Evolutionary conservation across 92 coral and sea anemone species (phyloP).

Genomic region (Desmophyllum pertusum): DNA sequence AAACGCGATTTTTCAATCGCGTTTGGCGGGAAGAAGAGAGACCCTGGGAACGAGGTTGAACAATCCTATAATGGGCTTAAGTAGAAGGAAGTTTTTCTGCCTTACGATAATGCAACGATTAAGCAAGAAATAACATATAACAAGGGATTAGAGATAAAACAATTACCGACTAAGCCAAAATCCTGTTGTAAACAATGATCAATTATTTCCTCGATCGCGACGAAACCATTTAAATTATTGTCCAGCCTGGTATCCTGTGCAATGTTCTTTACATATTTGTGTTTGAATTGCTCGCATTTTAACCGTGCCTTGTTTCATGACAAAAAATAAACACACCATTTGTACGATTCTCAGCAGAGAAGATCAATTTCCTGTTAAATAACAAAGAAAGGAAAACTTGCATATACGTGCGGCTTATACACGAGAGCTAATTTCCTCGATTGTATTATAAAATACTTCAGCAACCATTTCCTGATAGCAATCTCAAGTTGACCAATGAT

Average conservation of each 20-base stretch:
- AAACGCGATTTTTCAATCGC: no score
- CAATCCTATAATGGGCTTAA: no score
- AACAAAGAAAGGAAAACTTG: background rate
- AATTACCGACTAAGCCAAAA: background rate
- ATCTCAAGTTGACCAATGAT: background rate
- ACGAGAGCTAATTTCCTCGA: conserved; percentile 4
- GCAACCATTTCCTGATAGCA: conserved; percentile 10
- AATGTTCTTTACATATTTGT: background rate
- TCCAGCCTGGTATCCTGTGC: no score
- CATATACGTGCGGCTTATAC: conserved; percentile 10
- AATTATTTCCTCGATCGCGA: background rate
- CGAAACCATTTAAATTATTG: background rate
- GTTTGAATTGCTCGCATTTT: background rate
- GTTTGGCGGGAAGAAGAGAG: no score
- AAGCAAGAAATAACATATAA: background rate
- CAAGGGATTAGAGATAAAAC: background rate
- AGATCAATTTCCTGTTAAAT: background rate
- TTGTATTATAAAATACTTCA: background rate
- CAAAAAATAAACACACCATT: background rate
- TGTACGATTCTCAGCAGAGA: background rate
- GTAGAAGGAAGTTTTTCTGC: background rate
- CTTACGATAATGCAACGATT: background rate
- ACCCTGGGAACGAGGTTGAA: no score
- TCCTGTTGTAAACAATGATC: background rate
- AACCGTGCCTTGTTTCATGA: background rate